These are phyloP conservation scores for Anas platyrhynchos DNA, from an alignment of 2,113 vertebrate species.

Conservation along the genomic window DNA sequence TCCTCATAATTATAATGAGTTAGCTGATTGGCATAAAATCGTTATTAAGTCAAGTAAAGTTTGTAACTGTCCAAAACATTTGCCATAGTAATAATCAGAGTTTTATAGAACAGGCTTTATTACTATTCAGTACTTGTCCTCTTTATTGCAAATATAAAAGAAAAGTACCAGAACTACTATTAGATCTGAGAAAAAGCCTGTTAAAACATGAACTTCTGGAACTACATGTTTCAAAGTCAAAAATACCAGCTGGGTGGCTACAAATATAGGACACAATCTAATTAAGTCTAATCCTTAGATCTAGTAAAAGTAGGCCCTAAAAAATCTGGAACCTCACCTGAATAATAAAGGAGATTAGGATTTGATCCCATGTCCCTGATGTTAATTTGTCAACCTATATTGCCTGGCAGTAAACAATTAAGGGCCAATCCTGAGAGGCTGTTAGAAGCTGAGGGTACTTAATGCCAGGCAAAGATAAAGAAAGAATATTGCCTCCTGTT, in stretches of 20 bases:
- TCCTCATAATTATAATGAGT: not conserved
- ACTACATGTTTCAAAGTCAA: not conserved
- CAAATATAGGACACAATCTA: not conserved
- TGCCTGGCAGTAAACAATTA: not conserved
- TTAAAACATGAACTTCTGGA: not conserved
- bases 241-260: not conserved
- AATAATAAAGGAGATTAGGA: not conserved
- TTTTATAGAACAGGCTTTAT: not conserved
- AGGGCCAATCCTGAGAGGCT: not conserved
- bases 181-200: not conserved
- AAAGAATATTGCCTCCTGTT: slow-evolving; percentile 37
- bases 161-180: not conserved
- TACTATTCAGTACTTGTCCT: not conserved
- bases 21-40: not conserved
- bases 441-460: not conserved
- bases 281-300: not conserved
- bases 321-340: not conserved
- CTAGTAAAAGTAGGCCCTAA: not conserved
- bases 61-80: not conserved
- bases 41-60: not conserved
- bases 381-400: not conserved
- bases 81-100: not conserved
- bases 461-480: not conserved
- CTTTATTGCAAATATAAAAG: not conserved
- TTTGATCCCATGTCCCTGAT: not conserved